Conservation (phyloP, 2,888 invertebrate genomes). For the Tipula confusa region DNA sequence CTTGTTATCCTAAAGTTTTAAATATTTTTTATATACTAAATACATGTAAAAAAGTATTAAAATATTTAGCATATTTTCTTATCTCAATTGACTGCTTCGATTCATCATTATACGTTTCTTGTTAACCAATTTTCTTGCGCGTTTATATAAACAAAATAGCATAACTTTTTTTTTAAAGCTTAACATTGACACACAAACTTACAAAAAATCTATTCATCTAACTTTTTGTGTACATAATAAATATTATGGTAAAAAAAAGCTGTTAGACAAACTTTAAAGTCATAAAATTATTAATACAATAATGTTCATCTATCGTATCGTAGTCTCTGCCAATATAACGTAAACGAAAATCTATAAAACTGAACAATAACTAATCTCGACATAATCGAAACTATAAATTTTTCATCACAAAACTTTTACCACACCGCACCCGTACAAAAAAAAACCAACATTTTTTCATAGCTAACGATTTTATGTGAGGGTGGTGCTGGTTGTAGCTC, state of each 20-base stretch:
- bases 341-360: background rate
- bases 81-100: background rate
- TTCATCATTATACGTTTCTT: background rate
- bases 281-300: constrained; percentile 16
- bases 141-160: background rate
- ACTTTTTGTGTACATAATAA: background rate
- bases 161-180: background rate
- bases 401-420: background rate
- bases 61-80: background rate
- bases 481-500: background rate
- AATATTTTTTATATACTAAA: background rate
- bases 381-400: constrained; percentile 20
- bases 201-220: background rate
- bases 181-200: background rate
- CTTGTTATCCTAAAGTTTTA: background rate
- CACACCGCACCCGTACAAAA: background rate
- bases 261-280: background rate
- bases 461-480: background rate
- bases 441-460: background rate
- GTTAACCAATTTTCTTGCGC: background rate
- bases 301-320: background rate
- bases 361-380: background rate
- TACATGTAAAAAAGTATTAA: too few relatives aligned
- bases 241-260: background rate
- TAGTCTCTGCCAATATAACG: background rate